Evolutionary conservation across 2,113 vertebrate genomes (phyloP).

Genomic region (Pituophis catenifer): DNA sequence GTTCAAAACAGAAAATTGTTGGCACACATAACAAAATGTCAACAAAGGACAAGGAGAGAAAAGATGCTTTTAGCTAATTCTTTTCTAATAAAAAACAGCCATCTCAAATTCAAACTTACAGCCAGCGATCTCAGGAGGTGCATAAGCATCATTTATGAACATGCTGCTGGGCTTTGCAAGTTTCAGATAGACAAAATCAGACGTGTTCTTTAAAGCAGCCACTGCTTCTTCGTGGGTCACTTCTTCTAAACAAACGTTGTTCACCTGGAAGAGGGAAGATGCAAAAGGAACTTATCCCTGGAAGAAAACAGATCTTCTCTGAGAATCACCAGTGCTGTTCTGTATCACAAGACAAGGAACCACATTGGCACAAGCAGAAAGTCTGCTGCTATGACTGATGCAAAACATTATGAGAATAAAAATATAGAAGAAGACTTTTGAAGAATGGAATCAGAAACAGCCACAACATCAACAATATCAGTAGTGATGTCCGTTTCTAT

Average conservation of each 20-base stretch:
- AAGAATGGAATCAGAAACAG: not conserved
- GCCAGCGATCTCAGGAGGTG: slow-evolving; percentile 90
- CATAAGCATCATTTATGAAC: slow-evolving; percentile 92
- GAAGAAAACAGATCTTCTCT: not conserved
- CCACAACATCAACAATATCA: not conserved
- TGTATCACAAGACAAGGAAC: not conserved
- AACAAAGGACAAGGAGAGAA: not conserved
- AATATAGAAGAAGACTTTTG: not conserved
- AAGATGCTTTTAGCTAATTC: not conserved
- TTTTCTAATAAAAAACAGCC: not conserved
- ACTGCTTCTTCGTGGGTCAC: slow-evolving; percentile 98
- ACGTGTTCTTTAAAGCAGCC: slow-evolving; percentile 97
- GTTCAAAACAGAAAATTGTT: not conserved
- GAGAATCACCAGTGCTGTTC: not conserved
- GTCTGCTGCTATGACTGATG: not conserved
- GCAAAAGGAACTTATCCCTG: not conserved
- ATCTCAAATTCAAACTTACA: slow-evolving; percentile 78
- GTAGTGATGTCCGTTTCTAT: not conserved
- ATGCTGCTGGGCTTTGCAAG: slow-evolving; percentile 95
- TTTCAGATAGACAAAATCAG: slow-evolving; percentile 94
- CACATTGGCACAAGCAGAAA: not conserved
- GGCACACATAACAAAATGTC: not conserved
- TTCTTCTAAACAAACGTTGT: slow-evolving; percentile 91
- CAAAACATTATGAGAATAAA: not conserved
- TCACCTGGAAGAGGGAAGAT: slow-evolving; percentile 76